Evolutionary conservation across 92 coral and sea anemone genomes (phyloP).

Genomic region (Actinostola sp.): DNA sequence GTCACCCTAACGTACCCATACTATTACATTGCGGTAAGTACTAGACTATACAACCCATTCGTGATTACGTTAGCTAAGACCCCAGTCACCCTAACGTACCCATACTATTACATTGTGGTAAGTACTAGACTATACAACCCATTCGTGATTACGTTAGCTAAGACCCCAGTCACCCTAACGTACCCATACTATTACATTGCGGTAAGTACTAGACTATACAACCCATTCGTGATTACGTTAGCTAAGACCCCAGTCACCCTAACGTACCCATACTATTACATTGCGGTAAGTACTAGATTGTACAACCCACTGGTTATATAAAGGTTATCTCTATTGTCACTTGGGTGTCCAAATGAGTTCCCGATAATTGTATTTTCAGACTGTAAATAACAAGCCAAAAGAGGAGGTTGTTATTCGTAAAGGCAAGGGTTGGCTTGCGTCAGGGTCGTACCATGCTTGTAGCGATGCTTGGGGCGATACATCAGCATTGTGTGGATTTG

Average conservation of each 20-base stretch:
- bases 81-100: conserved; percentile 76
- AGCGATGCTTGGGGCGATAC: conserved; percentile 67
- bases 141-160: conserved; percentile 74
- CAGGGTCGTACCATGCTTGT: conserved; percentile 82
- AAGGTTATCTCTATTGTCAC: background rate
- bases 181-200: conserved; percentile 86
- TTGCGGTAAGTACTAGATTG: conserved; percentile 72
- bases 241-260: conserved; percentile 78
- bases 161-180: conserved; percentile 74
- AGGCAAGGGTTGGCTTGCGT: conserved; percentile 28
- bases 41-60: conserved; percentile 47
- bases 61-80: conserved; percentile 78
- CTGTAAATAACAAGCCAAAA: conserved; percentile 84
- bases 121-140: conserved; percentile 77
- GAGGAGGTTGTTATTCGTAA: conserved; percentile 66
- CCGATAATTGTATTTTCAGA: conserved; percentile 46
- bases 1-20: conserved; percentile 88
- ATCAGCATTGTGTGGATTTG: conserved; percentile 81
- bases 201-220: conserved; percentile 70
- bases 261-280: conserved; percentile 82
- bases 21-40: conserved; percentile 84
- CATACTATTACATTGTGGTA: conserved; percentile 83
- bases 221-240: conserved; percentile 81
- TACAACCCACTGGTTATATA: conserved; percentile 79
- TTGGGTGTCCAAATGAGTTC: no score